Evolutionary conservation across 2,888 invertebrate genomes (phyloP).

Genomic region (Tiliacea aurago): DNA sequence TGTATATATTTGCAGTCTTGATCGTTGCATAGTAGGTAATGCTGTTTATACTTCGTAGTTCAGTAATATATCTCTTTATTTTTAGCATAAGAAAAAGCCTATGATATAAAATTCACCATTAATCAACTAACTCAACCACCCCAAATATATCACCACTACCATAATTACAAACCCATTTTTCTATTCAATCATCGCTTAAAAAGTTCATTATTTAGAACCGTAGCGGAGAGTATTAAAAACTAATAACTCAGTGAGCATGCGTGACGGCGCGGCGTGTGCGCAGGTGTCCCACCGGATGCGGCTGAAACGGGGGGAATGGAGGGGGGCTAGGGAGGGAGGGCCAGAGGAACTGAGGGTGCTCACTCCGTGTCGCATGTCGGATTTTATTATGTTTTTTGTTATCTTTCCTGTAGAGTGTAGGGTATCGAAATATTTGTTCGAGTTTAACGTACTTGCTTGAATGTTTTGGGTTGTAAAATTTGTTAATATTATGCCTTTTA

Average conservation of each 20-base stretch:
- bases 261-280: slow-evolving; percentile 81
- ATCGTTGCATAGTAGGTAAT: background rate
- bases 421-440: slow-evolving; percentile 66
- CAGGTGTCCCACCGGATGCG: slow-evolving; percentile 89
- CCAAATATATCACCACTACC: slow-evolving; percentile 42
- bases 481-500: slow-evolving; percentile 33
- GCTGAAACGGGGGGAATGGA: slow-evolving; percentile 77
- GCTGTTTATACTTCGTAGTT: background rate
- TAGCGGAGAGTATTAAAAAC: slow-evolving; percentile 85
- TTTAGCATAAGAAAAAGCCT: background rate
- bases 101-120: slow-evolving; percentile 1
- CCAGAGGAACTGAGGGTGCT: slow-evolving; percentile 74
- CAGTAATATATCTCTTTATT: background rate
- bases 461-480: slow-evolving; percentile 51
- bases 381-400: slow-evolving; percentile 64
- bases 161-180: slow-evolving; percentile 72
- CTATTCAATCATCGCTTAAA: slow-evolving; percentile 81
- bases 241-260: slow-evolving; percentile 80
- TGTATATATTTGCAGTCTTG: background rate
- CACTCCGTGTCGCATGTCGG: slow-evolving; percentile 67
- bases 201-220: slow-evolving; percentile 82
- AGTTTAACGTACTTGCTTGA: slow-evolving; percentile 59
- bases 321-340: slow-evolving; percentile 53
- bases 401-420: slow-evolving; percentile 58
- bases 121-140: slow-evolving; percentile 23